Evolutionary conservation across 2,888 invertebrate genomes (phyloP).

Genomic region (Acanthococcus lagerstroemiae): DNA sequence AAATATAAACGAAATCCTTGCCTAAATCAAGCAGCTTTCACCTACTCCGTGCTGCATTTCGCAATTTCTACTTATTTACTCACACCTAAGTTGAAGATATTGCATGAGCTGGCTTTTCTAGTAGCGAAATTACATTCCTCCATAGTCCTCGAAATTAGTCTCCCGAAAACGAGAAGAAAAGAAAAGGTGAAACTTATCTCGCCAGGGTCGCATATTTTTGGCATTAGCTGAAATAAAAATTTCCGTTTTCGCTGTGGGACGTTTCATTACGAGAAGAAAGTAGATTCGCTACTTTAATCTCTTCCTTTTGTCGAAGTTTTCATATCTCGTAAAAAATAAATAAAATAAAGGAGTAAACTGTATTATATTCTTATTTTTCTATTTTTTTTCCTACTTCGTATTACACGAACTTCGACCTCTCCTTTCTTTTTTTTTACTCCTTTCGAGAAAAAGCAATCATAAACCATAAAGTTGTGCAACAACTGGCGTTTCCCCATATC

Average conservation of each 20-base stretch:
- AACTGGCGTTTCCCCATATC: constrained; percentile 30
- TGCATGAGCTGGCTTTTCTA: too few relatives aligned
- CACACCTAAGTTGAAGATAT: too few relatives aligned
- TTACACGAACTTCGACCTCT: background rate
- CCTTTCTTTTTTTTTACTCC: background rate
- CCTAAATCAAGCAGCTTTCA: too few relatives aligned
- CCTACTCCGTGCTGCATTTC: too few relatives aligned
- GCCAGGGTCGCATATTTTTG: constrained; percentile 16
- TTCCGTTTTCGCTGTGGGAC: constrained; percentile 19
- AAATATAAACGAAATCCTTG: too few relatives aligned
- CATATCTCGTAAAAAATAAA: background rate
- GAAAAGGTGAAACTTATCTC: constrained; percentile 4
- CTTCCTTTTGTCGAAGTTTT: background rate
- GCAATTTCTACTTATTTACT: too few relatives aligned
- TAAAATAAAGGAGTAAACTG: background rate
- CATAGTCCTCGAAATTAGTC: too few relatives aligned
- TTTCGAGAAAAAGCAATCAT: constrained; percentile 29
- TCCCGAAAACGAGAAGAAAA: background rate
- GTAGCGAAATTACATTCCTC: too few relatives aligned
- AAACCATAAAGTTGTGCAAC: constrained; percentile 29
- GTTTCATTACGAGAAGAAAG: constrained; percentile 10
- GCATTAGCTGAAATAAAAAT: constrained; percentile 11
- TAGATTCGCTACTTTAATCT: background rate
- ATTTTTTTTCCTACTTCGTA: background rate
- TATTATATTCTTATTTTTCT: background rate